These are phyloP conservation scores for Mormoops blainvillei DNA, from an alignment of 2,113 vertebrate species.

Conservation along the genomic window DNA sequence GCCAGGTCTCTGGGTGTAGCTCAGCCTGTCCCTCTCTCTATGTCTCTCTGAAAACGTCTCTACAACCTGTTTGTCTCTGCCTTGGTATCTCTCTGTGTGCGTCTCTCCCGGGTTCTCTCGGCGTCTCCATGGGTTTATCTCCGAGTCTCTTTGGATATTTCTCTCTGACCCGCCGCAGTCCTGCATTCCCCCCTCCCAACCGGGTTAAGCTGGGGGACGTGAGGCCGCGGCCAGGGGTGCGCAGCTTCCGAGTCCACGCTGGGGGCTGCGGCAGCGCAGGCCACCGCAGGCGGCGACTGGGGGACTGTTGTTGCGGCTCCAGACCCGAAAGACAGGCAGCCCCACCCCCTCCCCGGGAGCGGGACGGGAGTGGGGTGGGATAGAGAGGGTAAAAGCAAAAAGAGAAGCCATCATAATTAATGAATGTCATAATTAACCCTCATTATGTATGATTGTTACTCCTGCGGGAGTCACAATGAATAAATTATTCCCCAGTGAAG, in stretches of 20 bases:
- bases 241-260: background rate
- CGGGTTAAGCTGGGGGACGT: background rate
- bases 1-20: background rate
- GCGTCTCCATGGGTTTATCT: background rate
- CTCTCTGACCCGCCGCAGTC: constrained; percentile 44
- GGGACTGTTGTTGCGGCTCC: background rate
- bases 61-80: constrained; percentile 34
- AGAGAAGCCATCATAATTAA: constrained; percentile 65
- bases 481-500: constrained; percentile 63
- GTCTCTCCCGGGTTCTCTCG: background rate
- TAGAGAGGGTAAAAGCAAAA: background rate
- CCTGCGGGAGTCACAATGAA: constrained; percentile 68
- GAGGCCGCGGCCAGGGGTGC: constrained; percentile 20
- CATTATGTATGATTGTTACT: constrained; percentile 66
- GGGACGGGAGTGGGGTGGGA: background rate
- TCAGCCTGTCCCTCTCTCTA: background rate
- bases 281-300: background rate
- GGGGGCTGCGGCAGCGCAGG: constrained; percentile 50
- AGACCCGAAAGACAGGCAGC: background rate
- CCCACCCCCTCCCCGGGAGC: background rate
- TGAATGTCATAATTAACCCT: constrained; percentile 74
- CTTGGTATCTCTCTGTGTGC: background rate
- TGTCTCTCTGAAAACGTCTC: constrained; percentile 4
- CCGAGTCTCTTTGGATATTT: background rate
- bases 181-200: background rate